Evolutionary conservation across 2,797 vertebrate species (phyloP).

Genomic region (Falco concolor): DNA sequence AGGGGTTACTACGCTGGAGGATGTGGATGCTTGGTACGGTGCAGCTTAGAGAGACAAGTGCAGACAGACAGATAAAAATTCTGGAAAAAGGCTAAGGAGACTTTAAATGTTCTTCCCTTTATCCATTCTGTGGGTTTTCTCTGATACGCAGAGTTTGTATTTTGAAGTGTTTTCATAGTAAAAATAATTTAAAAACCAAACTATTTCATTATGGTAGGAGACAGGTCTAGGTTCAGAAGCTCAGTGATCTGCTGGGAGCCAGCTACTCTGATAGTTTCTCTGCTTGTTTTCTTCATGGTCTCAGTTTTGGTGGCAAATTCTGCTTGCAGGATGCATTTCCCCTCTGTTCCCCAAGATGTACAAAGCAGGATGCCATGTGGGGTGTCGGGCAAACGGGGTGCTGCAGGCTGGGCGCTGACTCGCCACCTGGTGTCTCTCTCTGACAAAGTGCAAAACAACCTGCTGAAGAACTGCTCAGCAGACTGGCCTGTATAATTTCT

Average conservation of each 20-base stretch:
- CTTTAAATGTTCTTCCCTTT: not conserved
- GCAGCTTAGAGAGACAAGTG: not conserved
- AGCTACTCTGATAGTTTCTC: not conserved
- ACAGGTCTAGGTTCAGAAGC: not conserved
- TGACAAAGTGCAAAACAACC: slow-evolving; percentile 20
- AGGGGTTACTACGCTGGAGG: not conserved
- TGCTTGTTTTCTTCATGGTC: not conserved
- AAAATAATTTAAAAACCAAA: fast-evolving
- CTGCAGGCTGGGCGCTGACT: not conserved
- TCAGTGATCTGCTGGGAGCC: not conserved
- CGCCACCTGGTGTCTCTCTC: slow-evolving; percentile 75
- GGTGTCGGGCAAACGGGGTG: not conserved
- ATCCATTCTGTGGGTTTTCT: not conserved
- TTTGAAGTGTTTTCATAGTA: not conserved
- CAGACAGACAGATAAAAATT: not conserved
- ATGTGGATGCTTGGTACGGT: not conserved
- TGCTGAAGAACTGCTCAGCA: not conserved
- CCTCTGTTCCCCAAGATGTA: not conserved
- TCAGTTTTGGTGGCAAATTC: not conserved
- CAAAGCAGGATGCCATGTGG: not conserved
- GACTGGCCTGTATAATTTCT: not conserved
- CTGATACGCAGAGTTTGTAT: not conserved
- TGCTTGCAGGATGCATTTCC: fast-evolving
- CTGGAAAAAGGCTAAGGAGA: not conserved
- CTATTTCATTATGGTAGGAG: not conserved